Conservation (phyloP, 2,113 vertebrate genomes). For the Dromiciops gliroides region DNA sequence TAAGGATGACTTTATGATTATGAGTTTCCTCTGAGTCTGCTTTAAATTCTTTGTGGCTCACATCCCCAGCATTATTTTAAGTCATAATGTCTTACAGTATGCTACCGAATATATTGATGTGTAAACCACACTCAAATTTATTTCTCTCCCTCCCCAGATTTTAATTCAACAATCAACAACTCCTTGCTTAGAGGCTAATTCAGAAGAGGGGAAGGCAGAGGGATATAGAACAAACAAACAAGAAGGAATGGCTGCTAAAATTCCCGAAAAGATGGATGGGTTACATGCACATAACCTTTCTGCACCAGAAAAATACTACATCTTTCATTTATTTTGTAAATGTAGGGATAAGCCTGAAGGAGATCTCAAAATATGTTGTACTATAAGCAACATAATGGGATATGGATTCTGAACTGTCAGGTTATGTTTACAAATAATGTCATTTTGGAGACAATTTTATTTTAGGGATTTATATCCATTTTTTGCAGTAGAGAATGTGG, state of each 20-base stretch:
- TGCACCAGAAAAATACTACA: constrained; percentile 46
- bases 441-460: constrained; percentile 76
- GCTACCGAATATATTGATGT: constrained; percentile 61
- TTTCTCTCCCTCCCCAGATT: constrained; percentile 69
- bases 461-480: constrained; percentile 56
- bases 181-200: constrained; percentile 67
- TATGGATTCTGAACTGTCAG: constrained; percentile 65
- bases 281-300: constrained; percentile 34
- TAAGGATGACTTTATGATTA: constrained; percentile 80
- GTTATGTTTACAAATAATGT: constrained; percentile 75
- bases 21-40: constrained; percentile 65
- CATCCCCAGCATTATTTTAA: constrained; percentile 69
- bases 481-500: constrained; percentile 60
- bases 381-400: constrained; percentile 54
- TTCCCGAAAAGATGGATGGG: constrained; percentile 49
- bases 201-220: constrained; percentile 46
- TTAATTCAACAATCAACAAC: constrained; percentile 71
- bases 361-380: constrained; percentile 67
- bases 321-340: constrained; percentile 74
- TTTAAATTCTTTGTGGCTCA: constrained; percentile 73
- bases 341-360: constrained; percentile 69
- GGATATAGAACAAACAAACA: constrained; percentile 29
- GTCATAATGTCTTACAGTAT: constrained; percentile 64
- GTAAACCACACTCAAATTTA: constrained; percentile 61
- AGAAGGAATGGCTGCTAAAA: constrained; percentile 39